Evolutionary conservation across 2,888 invertebrate species (phyloP), one percentile per base, ranked within the genome.

Genomic region (Physocephala rufipes): DNA sequence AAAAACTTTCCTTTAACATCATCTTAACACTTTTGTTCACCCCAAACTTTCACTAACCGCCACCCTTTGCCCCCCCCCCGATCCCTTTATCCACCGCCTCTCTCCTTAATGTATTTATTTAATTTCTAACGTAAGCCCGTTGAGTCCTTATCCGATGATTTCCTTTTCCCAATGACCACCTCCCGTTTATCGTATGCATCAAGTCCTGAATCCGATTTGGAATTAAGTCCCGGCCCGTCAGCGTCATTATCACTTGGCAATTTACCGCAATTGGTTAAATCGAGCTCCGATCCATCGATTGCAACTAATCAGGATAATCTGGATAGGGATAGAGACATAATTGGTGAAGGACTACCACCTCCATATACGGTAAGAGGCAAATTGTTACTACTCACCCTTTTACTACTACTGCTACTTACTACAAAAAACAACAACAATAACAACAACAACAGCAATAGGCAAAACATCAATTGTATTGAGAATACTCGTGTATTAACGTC

Each of bases 91-190:
- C 19, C 67, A n/a, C 71, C 26, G 53, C 68, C 71, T 62, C 67
- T 69, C 61, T 21, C n/a, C n/a, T n/a, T 51, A 67, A 74, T 71
- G 73, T 68, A 55, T 45, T 36, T 65, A 43, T 49, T 70, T 71
- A 71, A 70, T 24, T 62, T 67, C 73, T 70, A 76, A 88, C 86
- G 90, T 77, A 76, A 97, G 96, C 96, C 97, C 86, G 95, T 96
- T 86, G 96, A 97, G 88, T 95, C 95, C 86, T 90, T 97, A 86
- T 96, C 96, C 82, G 98, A 99, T 88, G 97, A 99, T 90, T 97
- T 97, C 91, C 92, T 98, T 85, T 98, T 98, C 90, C 97, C 97
- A 85, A 97, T 97, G 97, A 95, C 95, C 79, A 94, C 95, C 84
- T 92, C 95, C 86, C 93, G 96, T 85, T 89, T 97, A 79, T 97